phyloP scores from a whole-genome alignment of 2,113 vertebrate genomes.

The Cynocephalus volans region DNA sequence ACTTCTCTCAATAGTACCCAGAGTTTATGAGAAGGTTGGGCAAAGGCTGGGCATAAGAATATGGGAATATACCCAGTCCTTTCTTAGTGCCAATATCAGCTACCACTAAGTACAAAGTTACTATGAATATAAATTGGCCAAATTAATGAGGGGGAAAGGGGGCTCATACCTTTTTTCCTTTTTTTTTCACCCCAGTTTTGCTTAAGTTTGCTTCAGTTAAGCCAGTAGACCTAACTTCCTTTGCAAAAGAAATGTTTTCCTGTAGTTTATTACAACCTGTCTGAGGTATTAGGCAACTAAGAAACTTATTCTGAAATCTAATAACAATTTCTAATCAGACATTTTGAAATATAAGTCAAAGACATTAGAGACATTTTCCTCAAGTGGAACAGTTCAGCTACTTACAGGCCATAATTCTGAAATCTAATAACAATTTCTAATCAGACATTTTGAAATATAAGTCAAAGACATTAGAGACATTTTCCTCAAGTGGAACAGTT shows the following conservation, averaged over 20 bases:
- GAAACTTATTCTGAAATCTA: constrained; percentile 24
- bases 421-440: no score
- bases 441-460: neutral
- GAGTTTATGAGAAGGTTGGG: neutral
- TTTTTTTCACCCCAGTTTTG: neutral
- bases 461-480: neutral
- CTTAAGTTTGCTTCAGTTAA: constrained; percentile 6
- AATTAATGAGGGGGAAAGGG: neutral
- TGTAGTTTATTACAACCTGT: neutral
- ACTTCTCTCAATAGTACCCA: neutral
- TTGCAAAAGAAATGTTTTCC: constrained; percentile 30
- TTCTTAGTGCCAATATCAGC: neutral
- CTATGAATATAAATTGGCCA: neutral
- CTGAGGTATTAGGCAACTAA: constrained; percentile 30
- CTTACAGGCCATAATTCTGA: constrained; percentile 98
- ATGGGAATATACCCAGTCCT: fast-evolving
- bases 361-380: neutral
- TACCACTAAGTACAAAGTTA: neutral
- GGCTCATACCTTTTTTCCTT: neutral
- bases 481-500: neutral
- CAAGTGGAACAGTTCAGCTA: neutral
- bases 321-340: neutral
- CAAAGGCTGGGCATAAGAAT: neutral
- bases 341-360: neutral
- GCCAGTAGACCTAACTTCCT: constrained; percentile 28